A percentile compares a stretch with the other conserved stretches of the same genome.
Conservation (phyloP, 2,888 invertebrate species). For the Electrophaes corylata region DNA sequence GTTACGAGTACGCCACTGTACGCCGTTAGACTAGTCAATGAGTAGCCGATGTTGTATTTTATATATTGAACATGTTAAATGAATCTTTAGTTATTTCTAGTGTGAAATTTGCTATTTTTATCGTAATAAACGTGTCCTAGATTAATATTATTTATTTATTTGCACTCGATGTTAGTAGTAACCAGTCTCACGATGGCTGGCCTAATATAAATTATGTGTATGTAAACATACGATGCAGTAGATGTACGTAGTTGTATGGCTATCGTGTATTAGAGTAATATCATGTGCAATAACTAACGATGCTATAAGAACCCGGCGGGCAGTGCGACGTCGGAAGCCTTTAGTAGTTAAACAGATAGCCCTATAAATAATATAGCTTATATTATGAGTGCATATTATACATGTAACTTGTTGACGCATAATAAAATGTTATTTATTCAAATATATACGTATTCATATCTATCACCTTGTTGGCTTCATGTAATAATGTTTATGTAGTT, state of each 20-base stretch:
- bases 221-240: conserved; percentile 41
- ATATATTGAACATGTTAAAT: conserved; percentile 75
- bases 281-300: conserved; percentile 72
- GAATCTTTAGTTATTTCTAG: conserved; percentile 80
- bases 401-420: conserved; percentile 75
- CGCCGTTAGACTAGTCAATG: conserved; percentile 82
- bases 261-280: conserved; percentile 54
- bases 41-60: conserved; percentile 80
- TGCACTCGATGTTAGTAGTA: conserved; percentile 59
- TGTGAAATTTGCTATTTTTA: conserved; percentile 74
- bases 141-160: conserved; percentile 75
- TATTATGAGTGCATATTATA: conserved; percentile 61
- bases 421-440: conserved; percentile 68
- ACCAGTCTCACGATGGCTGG: conserved; percentile 40
- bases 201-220: conserved; percentile 45
- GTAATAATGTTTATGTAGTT: conserved; percentile 53
- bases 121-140: conserved; percentile 67
- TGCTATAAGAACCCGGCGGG: conserved; percentile 67
- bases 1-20: conserved; percentile 69
- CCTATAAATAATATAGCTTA: conserved; percentile 63
- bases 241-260: conserved; percentile 49
- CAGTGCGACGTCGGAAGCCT: conserved; percentile 64
- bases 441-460: conserved; percentile 47
- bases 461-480: conserved; percentile 71
- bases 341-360: conserved; percentile 59